A percentile compares a stretch with the other conserved stretches of the same genome.
These are phyloP conservation scores for Drosophila insularis DNA, from an alignment of 1,140 invertebrate species.

Conservation along the genomic window DNA sequence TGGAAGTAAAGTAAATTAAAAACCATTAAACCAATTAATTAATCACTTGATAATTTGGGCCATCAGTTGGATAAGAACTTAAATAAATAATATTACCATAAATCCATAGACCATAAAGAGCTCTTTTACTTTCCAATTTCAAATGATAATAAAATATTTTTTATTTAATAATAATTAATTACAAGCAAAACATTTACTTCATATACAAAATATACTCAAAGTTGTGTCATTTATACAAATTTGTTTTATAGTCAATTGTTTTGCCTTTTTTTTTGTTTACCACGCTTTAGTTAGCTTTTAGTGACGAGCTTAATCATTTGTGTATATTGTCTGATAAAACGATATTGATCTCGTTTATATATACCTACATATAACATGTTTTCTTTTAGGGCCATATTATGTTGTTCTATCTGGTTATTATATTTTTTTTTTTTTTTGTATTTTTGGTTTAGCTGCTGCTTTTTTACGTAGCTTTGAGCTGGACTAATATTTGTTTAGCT, in stretches of 20 bases:
- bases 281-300: too few species aligned
- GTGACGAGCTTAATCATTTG: not conserved
- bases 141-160: too few species aligned
- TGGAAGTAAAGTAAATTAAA: too few species aligned
- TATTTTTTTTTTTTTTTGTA: not conserved
- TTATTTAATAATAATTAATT: too few species aligned
- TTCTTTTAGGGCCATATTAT: slow-evolving; percentile 41
- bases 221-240: not conserved
- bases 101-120: not conserved
- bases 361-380: not conserved
- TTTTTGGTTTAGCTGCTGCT: slow-evolving; percentile 9
- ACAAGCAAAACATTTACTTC: too few species aligned
- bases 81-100: not conserved
- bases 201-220: too few species aligned
- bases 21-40: too few species aligned
- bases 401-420: slow-evolving; percentile 26
- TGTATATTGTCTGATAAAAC: not conserved
- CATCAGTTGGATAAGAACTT: not conserved
- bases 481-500: slow-evolving; percentile 72
- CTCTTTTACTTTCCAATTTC: too few species aligned
- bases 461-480: slow-evolving; percentile 53
- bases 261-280: not conserved
- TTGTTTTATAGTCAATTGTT: not conserved
- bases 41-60: too few species aligned
- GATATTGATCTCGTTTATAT: not conserved